Base-by-base conservation (phyloP, 2,888 invertebrate species). In the Macrosoma leucophasiata region DNA sequence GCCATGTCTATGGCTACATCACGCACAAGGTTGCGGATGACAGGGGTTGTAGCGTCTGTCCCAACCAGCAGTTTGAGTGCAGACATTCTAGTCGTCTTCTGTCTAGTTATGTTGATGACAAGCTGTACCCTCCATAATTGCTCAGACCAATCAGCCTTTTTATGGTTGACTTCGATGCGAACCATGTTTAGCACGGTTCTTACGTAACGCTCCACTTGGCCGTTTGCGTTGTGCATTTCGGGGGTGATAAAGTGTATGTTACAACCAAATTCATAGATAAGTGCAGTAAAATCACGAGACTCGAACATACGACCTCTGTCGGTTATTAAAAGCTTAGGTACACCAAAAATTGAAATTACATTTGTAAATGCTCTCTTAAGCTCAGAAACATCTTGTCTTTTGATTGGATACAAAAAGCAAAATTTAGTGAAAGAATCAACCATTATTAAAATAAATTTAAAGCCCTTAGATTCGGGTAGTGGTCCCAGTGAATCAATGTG, bases 371-470 rank as follows among this genome's bases (percentile, higher is more conserved):
- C 20, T 0, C 28, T 20, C 28, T 48, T 47, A 1, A 52, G 13
- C 13, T 52, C 51, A 1, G 9, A n/a, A 1, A 41, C 4, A 8
- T 54, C 52, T 35, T 53, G 52, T 5, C 35, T n/a, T n/a, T 21
- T 19, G 8, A 55, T 35, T 0, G 48, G 36, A 17, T 41, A 46
- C 1, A 50, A 21, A 0, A 53, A 26, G 13, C 43, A 46, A 17
- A 27, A 52, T 32, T 50, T 50, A 4, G 43, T 35, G 18, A 43
- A 51, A 0, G 50, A 32, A 13, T 51, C 50, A 9, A 52, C 31
- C 3, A 47, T 4, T 4, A 50, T 17, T 7, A 52, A 11, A 2
- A 33, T 21, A 10, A 27, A 27, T 11, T 22, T 22, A 11, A 17
- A 33, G 8, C 21, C 33, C 7, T 26, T 19, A 7, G 14, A 33